phyloP scores from a whole-genome alignment of 2,888 invertebrate species.

The Agrotis puta region DNA sequence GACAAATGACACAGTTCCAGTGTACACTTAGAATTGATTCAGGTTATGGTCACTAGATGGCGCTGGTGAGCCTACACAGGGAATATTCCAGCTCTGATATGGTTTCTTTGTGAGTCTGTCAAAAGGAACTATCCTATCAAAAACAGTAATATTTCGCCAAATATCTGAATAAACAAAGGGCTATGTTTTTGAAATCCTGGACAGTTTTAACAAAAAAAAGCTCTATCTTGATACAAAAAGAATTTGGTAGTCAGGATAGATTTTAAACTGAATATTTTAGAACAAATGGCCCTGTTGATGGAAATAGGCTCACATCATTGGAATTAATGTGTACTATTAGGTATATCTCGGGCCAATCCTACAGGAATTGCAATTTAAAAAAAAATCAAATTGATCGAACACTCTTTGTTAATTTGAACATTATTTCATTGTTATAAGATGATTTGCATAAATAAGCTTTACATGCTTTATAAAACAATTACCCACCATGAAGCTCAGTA shows the following conservation, averaged over 20 bases:
- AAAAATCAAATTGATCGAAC: too few species aligned
- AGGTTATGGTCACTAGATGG: constrained; percentile 63
- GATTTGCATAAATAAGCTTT: neutral
- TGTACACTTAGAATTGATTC: constrained; percentile 25
- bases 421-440: neutral
- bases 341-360: too few species aligned
- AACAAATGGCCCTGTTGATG: too few species aligned
- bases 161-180: neutral
- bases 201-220: neutral
- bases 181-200: neutral
- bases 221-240: neutral
- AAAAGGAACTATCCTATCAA: neutral
- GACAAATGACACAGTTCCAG: constrained; percentile 43
- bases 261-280: too few species aligned
- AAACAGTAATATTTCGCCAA: constrained; percentile 3
- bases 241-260: neutral
- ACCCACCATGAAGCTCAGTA: too few species aligned
- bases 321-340: too few species aligned
- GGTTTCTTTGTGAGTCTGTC: constrained; percentile 29
- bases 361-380: too few species aligned
- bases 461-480: too few species aligned
- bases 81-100: constrained; percentile 32
- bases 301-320: too few species aligned
- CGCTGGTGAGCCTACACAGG: constrained; percentile 40
- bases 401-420: neutral